Evolutionary conservation across 2,113 vertebrate genomes (phyloP), one percentile per base, ranked within the genome.

Genomic region (Pangasianodon hypophthalmus): DNA sequence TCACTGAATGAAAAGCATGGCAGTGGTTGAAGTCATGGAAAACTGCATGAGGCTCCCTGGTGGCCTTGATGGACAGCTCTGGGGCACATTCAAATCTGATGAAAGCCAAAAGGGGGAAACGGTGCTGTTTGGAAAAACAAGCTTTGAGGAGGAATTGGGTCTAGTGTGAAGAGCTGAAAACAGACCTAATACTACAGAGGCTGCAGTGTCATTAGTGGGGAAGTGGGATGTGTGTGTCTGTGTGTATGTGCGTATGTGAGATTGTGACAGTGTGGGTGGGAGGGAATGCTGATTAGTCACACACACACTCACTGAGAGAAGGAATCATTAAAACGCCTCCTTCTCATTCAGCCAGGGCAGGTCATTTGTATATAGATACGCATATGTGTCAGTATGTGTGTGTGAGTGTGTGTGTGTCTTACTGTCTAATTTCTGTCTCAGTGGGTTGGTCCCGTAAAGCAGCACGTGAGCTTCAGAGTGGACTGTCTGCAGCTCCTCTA

Each of bases 361-460:
- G 24, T 0, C 41, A 44, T 24, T 11, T 46, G 8, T 46, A 24
- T 52, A 24, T 1, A 46, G 11, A 48, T 26, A 46, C 46, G 3
- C 24, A 46, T 73, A 44, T 77, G 0, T 77, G 3, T 73, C 1
- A 13, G 19, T 80, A n/a, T 32, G 75, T 71, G 56, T 79, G 44
- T 50, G 64, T 88, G 19, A 29, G 75, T 71, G 56, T 79, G 44
- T 50, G 64, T 88, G 19, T 67, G 71, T 84, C 97, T 98, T 97
- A 98, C 98, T 97, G 96, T 99, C 98, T 90, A 99, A 95, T 94
- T 98, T 99, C 96, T 98, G 98, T 87, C 98, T 95, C 92, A 99
- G 96, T 26, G 98, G 98, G 95, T 99, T 99, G n/a, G 98, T 99
- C 94, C 98, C 98, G 0, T 99, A 99, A 52, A 99, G 96, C 90